Evolutionary conservation across 2,888 invertebrate species (phyloP), one percentile per base, ranked within the genome.

Genomic region (Acleris sparsana): DNA sequence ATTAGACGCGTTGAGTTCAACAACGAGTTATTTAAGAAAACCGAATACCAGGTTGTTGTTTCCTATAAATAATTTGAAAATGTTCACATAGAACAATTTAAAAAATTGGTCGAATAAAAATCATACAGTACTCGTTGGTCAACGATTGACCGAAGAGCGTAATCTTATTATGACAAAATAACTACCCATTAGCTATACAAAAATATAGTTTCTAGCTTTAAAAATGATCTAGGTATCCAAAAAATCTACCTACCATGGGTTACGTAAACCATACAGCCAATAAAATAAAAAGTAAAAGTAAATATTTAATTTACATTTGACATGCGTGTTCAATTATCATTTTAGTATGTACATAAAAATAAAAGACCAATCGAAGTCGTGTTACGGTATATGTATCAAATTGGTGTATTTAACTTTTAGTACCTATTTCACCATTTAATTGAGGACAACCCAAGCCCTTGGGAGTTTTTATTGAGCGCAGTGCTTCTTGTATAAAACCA

Each of bases 231-330:
- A 11, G 33, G 33, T 11, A 33, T 3, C 11, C 6, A 11, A 33
- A 33, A 11, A 33, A 33, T 9, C 1, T n/a, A 33, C 1, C 9
- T 33, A 33, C 33, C 33, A 33, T 3, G 9, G 9, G 5, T 59
- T 48, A 48, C 39, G 29, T 13, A 60, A 51, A 46, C 11, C n/a
- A n/a, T 18, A 53, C n/a, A 17, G 1, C 11, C 18, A 22, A 39
- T 17, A 48, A 29, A 55, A 61, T 57, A 46, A n/a, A 66, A 62
- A 48, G 51, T 20, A 56, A 66, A 18, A 66, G 62, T 57, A 57
- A 62, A 11, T 62, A 62, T 66, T 66, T 62, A 25, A 57, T 57
- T 44, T 57, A 39, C 17, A 66, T 66, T 62, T 57, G 53, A 48
- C 46, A 53, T 53, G 62, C 57, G 57, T 66, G 66, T 53, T 62